Evolutionary conservation across 2,797 vertebrate genomes (phyloP).

Genomic region (Tangara arthus): DNA sequence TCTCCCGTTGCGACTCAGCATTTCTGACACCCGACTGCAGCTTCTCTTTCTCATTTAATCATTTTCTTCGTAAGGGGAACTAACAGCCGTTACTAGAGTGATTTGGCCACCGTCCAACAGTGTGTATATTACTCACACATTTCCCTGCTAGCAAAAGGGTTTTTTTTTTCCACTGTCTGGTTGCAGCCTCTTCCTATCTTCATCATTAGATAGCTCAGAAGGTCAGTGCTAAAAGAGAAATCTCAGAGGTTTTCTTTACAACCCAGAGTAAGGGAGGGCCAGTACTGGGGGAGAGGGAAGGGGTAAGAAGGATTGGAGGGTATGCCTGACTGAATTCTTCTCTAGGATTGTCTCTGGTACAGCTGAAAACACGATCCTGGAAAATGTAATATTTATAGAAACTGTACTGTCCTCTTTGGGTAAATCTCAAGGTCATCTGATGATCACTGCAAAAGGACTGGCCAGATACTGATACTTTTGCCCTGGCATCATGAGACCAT

Average conservation of each 20-base stretch:
- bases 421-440: conserved; percentile 43
- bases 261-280: background rate
- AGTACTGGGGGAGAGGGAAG: background rate
- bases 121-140: conserved; percentile 49
- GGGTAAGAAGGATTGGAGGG: background rate
- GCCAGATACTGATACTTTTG: background rate
- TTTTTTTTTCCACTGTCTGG: conserved; percentile 6
- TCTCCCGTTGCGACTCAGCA: conserved; percentile 8
- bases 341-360: background rate
- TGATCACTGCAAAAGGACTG: background rate
- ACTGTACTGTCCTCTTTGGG: background rate
- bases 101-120: conserved; percentile 4
- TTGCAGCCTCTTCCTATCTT: conserved; percentile 51
- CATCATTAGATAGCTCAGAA: conserved; percentile 44
- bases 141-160: conserved; percentile 35
- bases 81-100: conserved; percentile 29
- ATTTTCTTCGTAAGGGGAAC: conserved; percentile 15
- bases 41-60: conserved; percentile 28
- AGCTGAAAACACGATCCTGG: background rate
- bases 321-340: background rate
- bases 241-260: background rate
- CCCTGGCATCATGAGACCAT: background rate
- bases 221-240: conserved; percentile 46
- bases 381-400: conserved; percentile 50
- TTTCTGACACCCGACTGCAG: conserved; percentile 26